Base-by-base conservation (phyloP, 2,888 invertebrate species). In the Lasioglossum vierecki region DNA sequence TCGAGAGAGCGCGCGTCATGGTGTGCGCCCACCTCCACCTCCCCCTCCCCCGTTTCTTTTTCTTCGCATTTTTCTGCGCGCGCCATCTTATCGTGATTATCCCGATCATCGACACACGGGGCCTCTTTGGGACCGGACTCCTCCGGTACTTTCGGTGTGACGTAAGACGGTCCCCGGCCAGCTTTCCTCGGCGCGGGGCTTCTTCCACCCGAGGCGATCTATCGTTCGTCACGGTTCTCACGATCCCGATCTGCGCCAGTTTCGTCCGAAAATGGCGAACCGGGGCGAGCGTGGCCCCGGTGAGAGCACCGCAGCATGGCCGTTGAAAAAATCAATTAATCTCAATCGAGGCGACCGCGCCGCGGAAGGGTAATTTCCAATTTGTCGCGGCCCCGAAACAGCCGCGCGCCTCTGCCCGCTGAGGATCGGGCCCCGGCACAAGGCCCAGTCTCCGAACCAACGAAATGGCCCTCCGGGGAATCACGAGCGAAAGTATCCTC, bases 311-410 rank as follows among this genome's bases (percentile, higher is more conserved):
- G 39, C 63, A 82, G 84, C 79, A 13, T 18, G 79, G 30, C 76
- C 75, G 82, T 82, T 78, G 86, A 90, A 91, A 91, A 91, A 92
- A 92, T 91, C 91, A 91, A 91, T 91, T 92, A 91, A 91, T 91
- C 91, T 91, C 92, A 92, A 92, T 91, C 89, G 88, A 82, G 84
- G 84, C 74, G 85, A 86, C 71, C 86, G 89, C 74, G 88, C 66
- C 83, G 85, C 89, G 84, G 78, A 74, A 89, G 90, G 91, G 92
- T 93, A 94, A 94, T 94, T 94, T 94, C 89, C 94, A 93, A 94
- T 94, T 94, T 93, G 94, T 93, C 92, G 92, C 93, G 94, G 94
- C 91, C 86, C 89, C 91, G 88, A 88, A 89, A 90, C 80, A 73
- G 76, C 83, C 63, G 39, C n/a, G 53, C 57, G 44, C 80, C 60